Evolutionary conservation across 2,888 invertebrate species (phyloP), one percentile per base, ranked within the genome.

Genomic region (Trissolcus brochymenae): DNA sequence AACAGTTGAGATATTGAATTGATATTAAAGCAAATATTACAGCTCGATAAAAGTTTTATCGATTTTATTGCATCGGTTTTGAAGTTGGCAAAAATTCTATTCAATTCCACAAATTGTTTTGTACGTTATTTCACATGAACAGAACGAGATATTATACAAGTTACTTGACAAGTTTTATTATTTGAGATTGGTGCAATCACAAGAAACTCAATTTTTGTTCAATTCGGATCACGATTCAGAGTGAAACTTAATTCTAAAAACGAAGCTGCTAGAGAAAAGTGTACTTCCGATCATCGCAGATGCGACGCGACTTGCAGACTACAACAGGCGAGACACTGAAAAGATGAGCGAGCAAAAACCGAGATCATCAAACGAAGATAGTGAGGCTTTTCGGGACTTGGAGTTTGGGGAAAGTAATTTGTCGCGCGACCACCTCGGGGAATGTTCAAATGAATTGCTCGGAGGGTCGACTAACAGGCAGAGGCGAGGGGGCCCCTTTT

Each of bases 391-490:
- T 79, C 16, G 17, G 82, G 60, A 82, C 79, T 81, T 84, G 83
- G 35, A 82, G 53, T 74, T 60, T 46, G 84, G 84, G 85, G 87
- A 84, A 86, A 88, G 89, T 89, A 89, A 89, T 89, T 89, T 89
- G 89, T 89, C 89, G 88, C 85, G 87, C 89, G 89, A 89, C 89
- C 89, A 89, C 89, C 89, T 88, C 83, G 84, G 86, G 89, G 88
- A 89, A 88, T 89, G 88, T 88, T 88, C 83, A 88, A 88, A 89
- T 89, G 89, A 89, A 89, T 88, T 87, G 88, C 86, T 85, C 85
- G 35, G 84, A 83, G 83, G 84, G 81, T 66, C 71, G 76, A 59
- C 59, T 59, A 55, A 72, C 76, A 73, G 77, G 68, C 50, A 66
- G 57, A 68, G 78, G 66, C 78, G 61, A 70, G 53, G 77, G 76